These are phyloP conservation scores for Rhogogaster chlorosoma DNA, from an alignment of 2,888 invertebrate genomes.

Conservation along the genomic window DNA sequence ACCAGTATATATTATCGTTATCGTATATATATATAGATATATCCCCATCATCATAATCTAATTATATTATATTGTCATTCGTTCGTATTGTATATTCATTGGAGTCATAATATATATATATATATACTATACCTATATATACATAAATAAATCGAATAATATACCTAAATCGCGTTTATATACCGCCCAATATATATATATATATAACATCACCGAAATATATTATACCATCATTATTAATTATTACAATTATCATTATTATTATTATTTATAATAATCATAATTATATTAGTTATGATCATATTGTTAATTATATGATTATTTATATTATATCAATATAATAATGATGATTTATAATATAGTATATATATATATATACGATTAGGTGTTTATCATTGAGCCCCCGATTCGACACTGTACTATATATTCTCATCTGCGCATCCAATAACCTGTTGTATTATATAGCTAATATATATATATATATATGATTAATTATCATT, in stretches of 20 bases:
- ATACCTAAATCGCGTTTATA: no score
- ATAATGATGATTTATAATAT: constrained; percentile 66
- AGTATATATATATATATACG: constrained; percentile 70
- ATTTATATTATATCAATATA: background rate
- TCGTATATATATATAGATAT: background rate
- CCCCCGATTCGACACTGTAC: constrained; percentile 46
- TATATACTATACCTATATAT: background rate
- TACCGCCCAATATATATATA: background rate
- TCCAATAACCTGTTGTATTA: constrained; percentile 47
- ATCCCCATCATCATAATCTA: background rate
- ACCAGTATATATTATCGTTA: background rate
- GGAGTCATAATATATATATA: background rate
- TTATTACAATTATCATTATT: background rate
- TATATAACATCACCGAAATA: background rate
- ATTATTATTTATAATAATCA: constrained; percentile 3
- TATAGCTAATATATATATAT: constrained; percentile 13
- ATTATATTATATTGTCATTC: background rate
- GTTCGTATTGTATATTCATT: background rate
- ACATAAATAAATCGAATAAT: no score
- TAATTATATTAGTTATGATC: constrained; percentile 1
- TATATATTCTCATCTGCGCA: constrained; percentile 31
- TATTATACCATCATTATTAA: background rate
- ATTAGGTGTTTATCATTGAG: constrained; percentile 75
- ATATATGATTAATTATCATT: background rate
- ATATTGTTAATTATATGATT: constrained; percentile 8